A percentile compares a stretch with the other conserved stretches of the same genome.
Evolutionary conservation across 2,113 vertebrate genomes (phyloP).

Genomic region (human (Homo sapiens)): GRCh38 chrX:13097501-13098000

Average conservation of each 20-base stretch:
- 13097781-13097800: background rate
- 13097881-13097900: slow-evolving; percentile 23
- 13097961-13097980: background rate
- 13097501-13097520: background rate
- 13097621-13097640: background rate
- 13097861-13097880: background rate
- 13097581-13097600: background rate
- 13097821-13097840: background rate
- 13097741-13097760: background rate
- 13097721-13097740: background rate
- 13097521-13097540: too few species aligned
- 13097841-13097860: background rate
- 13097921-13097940: background rate
- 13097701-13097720: background rate
- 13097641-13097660: background rate
- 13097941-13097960: background rate
- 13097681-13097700: background rate
- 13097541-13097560: background rate
- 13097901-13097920: slow-evolving; percentile 14
- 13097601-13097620: background rate
- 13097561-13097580: background rate
- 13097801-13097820: slow-evolving; percentile 20
- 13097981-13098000: background rate
- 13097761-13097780: background rate
- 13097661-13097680: background rate